Evolutionary conservation across 2,888 invertebrate genomes (phyloP).

Genomic region (Metopia argyrocephala): DNA sequence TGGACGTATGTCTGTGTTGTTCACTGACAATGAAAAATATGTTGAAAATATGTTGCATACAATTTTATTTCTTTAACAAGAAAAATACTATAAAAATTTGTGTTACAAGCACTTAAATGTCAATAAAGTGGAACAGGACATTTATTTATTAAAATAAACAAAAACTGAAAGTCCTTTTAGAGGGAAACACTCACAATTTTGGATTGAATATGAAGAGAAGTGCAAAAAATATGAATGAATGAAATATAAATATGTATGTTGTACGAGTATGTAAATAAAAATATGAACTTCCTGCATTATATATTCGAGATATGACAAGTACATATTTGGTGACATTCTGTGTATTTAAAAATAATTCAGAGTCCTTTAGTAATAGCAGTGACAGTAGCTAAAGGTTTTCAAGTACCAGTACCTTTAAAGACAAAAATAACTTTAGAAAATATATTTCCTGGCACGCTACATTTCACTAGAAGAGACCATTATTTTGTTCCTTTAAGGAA

Average conservation of each 20-base stretch:
- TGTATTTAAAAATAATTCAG: neutral
- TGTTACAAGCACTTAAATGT: slow-evolving; percentile 66
- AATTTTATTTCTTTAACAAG: slow-evolving; percentile 1
- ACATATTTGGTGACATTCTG: slow-evolving; percentile 1
- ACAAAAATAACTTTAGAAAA: neutral
- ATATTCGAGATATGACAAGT: slow-evolving; percentile 45
- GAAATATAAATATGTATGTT: slow-evolving; percentile 35
- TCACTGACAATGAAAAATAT: slow-evolving; percentile 30
- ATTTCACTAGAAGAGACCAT: slow-evolving; percentile 43
- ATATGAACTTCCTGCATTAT: slow-evolving; percentile 61
- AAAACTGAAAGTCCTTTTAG: neutral
- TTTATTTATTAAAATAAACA: slow-evolving; percentile 46
- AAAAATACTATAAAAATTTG: slow-evolving; percentile 66
- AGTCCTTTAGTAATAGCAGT: neutral
- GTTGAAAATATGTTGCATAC: slow-evolving; percentile 31
- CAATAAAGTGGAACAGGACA: slow-evolving; percentile 61
- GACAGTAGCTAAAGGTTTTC: neutral
- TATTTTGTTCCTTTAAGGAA: neutral
- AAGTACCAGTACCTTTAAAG: slow-evolving; percentile 4
- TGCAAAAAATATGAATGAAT: slow-evolving; percentile 63
- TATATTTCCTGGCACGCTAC: slow-evolving; percentile 62
- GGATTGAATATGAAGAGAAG: neutral
- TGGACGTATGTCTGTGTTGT: no score
- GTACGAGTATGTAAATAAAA: no score
- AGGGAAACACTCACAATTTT: neutral